A percentile compares a stretch with the other conserved stretches of the same genome.
These are phyloP conservation scores for Mirza zaza DNA, from an alignment of 2,113 vertebrate genomes.

Conservation along the genomic window DNA sequence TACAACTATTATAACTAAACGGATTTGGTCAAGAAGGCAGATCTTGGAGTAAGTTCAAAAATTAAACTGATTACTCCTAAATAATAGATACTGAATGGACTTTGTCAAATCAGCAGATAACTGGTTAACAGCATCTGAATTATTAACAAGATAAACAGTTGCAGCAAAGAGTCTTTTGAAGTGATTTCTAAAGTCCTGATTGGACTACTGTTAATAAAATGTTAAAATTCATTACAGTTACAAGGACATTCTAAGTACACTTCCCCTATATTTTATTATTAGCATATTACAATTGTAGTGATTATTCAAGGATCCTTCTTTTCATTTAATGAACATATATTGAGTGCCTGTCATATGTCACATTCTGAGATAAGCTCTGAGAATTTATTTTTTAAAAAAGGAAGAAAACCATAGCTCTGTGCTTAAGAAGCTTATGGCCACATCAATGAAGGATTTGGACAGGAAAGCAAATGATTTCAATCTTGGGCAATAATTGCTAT, in stretches of 20 bases:
- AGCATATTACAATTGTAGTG: not conserved
- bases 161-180: not conserved
- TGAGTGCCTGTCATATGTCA: not conserved
- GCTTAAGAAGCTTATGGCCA: not conserved
- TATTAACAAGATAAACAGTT: not conserved
- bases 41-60: conserved; percentile 38
- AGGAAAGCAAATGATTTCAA: conserved; percentile 32
- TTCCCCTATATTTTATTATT: conserved; percentile 43
- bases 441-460: not conserved
- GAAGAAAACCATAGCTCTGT: not conserved
- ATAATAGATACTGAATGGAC: not conserved
- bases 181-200: not conserved
- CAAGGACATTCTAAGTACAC: not conserved
- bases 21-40: conserved; percentile 21
- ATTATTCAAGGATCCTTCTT: not conserved
- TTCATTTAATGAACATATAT: not conserved
- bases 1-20: conserved; percentile 15
- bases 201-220: not conserved
- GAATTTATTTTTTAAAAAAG: not conserved
- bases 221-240: not conserved
- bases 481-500: not conserved
- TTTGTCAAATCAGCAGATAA: conserved; percentile 48
- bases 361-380: not conserved
- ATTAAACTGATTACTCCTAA: conserved; percentile 6
- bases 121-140: not conserved